Evolutionary conservation across 2,797 vertebrate genomes (phyloP).

Genomic region (Anguilla anguilla): DNA sequence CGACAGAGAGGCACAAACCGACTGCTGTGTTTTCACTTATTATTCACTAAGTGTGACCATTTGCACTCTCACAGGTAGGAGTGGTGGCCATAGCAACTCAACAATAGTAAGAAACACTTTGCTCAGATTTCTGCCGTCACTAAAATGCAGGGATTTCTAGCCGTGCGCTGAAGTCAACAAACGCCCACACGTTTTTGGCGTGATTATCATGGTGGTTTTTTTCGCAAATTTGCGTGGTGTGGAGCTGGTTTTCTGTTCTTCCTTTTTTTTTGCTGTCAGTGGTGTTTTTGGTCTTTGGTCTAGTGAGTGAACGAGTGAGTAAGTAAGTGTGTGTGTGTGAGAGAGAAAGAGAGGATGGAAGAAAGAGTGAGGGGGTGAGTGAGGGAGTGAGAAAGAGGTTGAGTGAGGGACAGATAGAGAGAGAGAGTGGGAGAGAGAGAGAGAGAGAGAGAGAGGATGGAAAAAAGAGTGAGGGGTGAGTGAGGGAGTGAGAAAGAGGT

Average conservation of each 20-base stretch:
- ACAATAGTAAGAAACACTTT: neutral
- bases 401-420: neutral
- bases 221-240: neutral
- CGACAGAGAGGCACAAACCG: neutral
- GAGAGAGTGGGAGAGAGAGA: neutral
- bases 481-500: neutral
- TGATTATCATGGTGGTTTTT: conserved; percentile 59
- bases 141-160: neutral
- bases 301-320: neutral
- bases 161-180: conserved; percentile 19
- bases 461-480: neutral
- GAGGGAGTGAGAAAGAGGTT: neutral
- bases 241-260: neutral
- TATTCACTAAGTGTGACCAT: neutral
- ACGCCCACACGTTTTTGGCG: conserved; percentile 51
- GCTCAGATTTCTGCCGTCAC: neutral
- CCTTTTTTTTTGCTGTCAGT: neutral
- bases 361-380: neutral
- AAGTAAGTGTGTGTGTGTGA: neutral
- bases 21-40: neutral
- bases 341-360: neutral
- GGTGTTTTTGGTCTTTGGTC: neutral
- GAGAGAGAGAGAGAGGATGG: neutral
- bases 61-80: neutral
- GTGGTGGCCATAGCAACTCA: neutral